Evolutionary conservation across 2,797 vertebrate species (phyloP), one percentile per base, ranked within the genome.

Genomic region (Acanthurus tractus): DNA sequence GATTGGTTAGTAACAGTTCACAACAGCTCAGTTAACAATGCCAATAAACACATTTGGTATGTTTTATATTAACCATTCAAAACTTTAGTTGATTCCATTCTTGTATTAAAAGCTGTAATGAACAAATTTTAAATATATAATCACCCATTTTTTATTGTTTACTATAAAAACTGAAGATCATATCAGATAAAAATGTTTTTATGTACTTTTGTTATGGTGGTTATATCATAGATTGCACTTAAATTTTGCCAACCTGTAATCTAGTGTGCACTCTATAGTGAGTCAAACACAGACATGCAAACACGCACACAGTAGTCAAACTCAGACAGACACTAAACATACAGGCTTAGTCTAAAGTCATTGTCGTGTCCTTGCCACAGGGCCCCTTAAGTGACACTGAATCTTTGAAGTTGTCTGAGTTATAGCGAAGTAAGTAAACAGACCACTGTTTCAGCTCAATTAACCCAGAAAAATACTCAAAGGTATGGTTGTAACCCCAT

Each of bases 381-480:
- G 50, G 61, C 20, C 49, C 25, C 23, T 40, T 8, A 50, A 64
- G 62, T 44, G 76, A 73, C 69, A 62, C 20, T 29, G n/a, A 75
- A 25, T 71, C 49, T 44, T 49, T 70, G 54, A 36, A 63, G 65
- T n/a, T 5, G 20, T 54, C 34, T 18, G 54, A 29, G 57, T 89
- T 85, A 84, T 86, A 84, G 42, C 54, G 9, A 8, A 34, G 59
- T 45, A 40, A 29, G 62, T 66, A 85, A 87, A 89, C 81, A 77
- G 62, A 66, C 68, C 62, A 57, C 64, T 45, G 78, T 80, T 87
- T 83, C 44, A 57, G 64, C 68, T 63, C 53, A 58, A 55, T 79
- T 46, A 71, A 62, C 13, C 40, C 17, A 59, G 56, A 71, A n/a
- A 71, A n/a, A 76, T 65, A 49, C 48, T 40, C 38, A 82, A 58